Evolutionary conservation across 2,888 invertebrate species (phyloP).

Genomic region (Drosophila setosimentum): DNA sequence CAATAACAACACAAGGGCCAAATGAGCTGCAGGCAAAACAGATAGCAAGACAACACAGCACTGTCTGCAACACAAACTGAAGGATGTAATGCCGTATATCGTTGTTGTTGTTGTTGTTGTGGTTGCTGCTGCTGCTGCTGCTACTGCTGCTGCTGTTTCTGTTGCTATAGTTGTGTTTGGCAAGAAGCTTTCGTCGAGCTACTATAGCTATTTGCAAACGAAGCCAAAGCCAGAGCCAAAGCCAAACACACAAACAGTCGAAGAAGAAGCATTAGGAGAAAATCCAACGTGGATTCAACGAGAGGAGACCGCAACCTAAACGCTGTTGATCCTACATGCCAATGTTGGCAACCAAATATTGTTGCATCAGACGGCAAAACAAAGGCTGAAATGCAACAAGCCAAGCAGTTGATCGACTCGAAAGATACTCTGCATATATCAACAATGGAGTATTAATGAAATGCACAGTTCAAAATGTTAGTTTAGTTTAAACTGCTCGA

Average conservation of each 20-base stretch:
- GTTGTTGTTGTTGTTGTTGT: slow-evolving; percentile 8
- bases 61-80: slow-evolving; percentile 27
- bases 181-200: slow-evolving; percentile 43
- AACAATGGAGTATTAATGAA: neutral
- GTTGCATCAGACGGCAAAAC: slow-evolving; percentile 62
- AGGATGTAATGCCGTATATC: slow-evolving; percentile 43
- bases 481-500: neutral
- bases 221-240: slow-evolving; percentile 24
- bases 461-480: neutral
- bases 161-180: slow-evolving; percentile 45
- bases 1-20: slow-evolving; percentile 63
- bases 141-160: neutral
- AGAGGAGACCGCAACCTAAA: slow-evolving; percentile 66
- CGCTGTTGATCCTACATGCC: slow-evolving; percentile 70
- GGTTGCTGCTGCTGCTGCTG: neutral
- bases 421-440: slow-evolving; percentile 11
- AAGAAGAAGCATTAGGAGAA: slow-evolving; percentile 18
- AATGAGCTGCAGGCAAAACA: slow-evolving; percentile 71
- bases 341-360: slow-evolving; percentile 79
- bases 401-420: slow-evolving; percentile 21
- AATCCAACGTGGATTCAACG: slow-evolving; percentile 27
- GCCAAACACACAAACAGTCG: slow-evolving; percentile 48
- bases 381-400: slow-evolving; percentile 36
- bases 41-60: slow-evolving; percentile 57
- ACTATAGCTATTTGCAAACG: slow-evolving; percentile 66